Evolutionary conservation across 37 sponge, comb jelly and placozoan genomes (phyloP), one percentile per base, ranked within the genome.

Genomic region (Ephydatia muelleri): DNA sequence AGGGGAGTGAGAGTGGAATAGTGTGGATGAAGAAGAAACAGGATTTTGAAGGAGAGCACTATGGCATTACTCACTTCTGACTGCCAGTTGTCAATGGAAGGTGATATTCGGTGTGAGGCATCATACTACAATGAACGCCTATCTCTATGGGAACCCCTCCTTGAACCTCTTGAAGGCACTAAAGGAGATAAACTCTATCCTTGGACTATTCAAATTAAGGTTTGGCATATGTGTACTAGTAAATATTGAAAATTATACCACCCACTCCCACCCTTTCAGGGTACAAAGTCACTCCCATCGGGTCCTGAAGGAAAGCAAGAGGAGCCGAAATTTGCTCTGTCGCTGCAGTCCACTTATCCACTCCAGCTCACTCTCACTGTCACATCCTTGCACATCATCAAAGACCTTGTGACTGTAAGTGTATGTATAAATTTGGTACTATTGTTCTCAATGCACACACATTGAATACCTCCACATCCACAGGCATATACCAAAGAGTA

Each of bases 131-230:
- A 94, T 39, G 83, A 88, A 31, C 65, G 34, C n/a, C 81, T 86
- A 9, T 94, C 95, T 9, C 38, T 88, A 22, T 94, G 95, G 95
- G 95, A 94, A 72, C 95, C 95, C 27, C 70, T 94, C 6, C 78
- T 94, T n/a, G 95, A 94, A 72, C 91, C 95, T 47, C 67, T 83
- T 14, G 87, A 87, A 77, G 77, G 27, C 28, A 39, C 6, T 0
- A 67, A 84, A 19, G 30, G 70, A 47, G 92, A 78, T 11, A 79
- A 70, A 25, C 85, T 71, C 27, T 27, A 76, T n/a, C 84, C 72
- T 16, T 94, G 92, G 89, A 81, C 74, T 67, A 28, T 88, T 32
- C 40, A 79, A 13, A 75, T 67, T 11, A 66, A 94, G 72, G 86
- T 94, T 38, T 73, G 81, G 12, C 49, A 35, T 19, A 25, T 69